Conservation (phyloP, 92 coral and sea anemone species). For the Epizoanthus scotinus region DNA sequence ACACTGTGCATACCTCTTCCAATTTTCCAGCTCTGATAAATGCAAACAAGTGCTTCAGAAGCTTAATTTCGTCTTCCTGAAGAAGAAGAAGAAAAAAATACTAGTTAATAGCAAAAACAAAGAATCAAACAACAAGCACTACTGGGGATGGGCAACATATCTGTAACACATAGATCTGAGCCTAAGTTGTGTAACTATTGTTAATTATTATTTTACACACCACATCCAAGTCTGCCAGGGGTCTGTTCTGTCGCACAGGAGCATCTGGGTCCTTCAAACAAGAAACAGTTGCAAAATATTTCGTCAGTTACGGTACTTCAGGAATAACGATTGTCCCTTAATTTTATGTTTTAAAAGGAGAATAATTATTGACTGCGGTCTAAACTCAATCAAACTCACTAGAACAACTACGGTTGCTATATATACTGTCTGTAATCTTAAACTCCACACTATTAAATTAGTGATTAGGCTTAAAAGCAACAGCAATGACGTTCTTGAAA, state of each 20-base stretch:
- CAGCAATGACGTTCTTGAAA: no score
- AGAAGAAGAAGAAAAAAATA: not conserved
- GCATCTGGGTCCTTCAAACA: slow-evolving; percentile 93
- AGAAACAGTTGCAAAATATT: not conserved
- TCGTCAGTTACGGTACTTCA: not conserved
- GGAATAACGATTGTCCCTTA: no score
- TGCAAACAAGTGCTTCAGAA: slow-evolving; percentile 84
- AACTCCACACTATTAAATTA: no score
- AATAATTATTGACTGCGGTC: no score
- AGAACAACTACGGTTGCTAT: no score
- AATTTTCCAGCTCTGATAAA: slow-evolving; percentile 95
- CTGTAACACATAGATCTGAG: not conserved
- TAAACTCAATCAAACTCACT: no score
- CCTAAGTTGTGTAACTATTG: not conserved
- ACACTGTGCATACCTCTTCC: slow-evolving; percentile 72
- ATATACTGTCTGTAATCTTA: no score
- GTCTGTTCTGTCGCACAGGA: slow-evolving; percentile 91
- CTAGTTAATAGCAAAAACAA: no score
- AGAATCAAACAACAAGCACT: not conserved
- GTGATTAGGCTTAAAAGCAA: no score
- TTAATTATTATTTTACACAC: slow-evolving; percentile 42
- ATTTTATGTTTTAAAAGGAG: no score
- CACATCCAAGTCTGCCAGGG: slow-evolving; percentile 91
- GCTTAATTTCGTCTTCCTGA: slow-evolving; percentile 94
- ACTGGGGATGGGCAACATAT: not conserved